Conservation (phyloP, 2,113 vertebrate species). For the Manacus vitellinus region DNA sequence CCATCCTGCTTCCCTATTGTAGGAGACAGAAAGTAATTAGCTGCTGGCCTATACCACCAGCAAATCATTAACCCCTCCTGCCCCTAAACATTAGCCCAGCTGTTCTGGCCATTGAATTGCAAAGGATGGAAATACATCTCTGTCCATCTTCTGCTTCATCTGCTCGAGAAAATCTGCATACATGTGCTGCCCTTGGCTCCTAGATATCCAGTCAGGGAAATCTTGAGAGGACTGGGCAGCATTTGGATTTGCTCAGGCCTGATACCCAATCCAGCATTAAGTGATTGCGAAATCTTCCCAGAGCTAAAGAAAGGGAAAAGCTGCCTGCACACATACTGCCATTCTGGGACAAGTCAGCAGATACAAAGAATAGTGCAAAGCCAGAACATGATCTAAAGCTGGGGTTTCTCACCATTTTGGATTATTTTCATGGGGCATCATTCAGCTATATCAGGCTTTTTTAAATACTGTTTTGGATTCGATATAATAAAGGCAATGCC, state of each 20-base stretch:
- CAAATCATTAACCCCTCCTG: constrained; percentile 58
- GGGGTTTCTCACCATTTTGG: background rate
- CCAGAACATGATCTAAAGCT: background rate
- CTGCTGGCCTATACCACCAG: constrained; percentile 37
- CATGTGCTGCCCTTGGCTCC: rapidly evolving
- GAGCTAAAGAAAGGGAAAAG: background rate
- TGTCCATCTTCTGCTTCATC: background rate
- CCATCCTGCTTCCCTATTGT: background rate
- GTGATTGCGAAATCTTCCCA: background rate
- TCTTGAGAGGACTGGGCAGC: background rate
- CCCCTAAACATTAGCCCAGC: constrained; percentile 37
- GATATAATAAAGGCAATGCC: background rate
- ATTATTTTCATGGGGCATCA: background rate
- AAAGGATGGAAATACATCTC: background rate
- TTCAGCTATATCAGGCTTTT: background rate
- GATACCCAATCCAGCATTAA: background rate
- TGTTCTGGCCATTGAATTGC: constrained; percentile 5
- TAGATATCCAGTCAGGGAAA: background rate
- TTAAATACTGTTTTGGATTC: background rate
- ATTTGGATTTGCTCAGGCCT: background rate
- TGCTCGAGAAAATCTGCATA: background rate
- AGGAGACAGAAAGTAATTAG: constrained; percentile 51
- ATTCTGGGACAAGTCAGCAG: background rate
- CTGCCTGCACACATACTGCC: rapidly evolving
- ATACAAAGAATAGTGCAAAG: background rate